Percentiles rank a stretch among this genome's conserved stretches.
Evolutionary conservation across 2,888 invertebrate genomes (phyloP).

Genomic region (Drosophila aldrichi): DNA sequence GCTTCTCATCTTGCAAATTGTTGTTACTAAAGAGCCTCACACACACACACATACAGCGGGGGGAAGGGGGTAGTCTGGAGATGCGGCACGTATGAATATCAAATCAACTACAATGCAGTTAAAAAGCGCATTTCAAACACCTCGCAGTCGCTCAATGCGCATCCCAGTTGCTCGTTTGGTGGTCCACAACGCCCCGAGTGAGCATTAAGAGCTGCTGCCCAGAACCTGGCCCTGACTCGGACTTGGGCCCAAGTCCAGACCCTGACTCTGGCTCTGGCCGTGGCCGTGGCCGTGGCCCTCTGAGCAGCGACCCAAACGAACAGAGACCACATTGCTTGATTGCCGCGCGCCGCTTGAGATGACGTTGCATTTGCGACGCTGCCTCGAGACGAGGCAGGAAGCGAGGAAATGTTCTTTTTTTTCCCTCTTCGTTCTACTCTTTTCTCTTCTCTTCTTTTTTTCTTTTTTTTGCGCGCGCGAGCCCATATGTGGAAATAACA

Average conservation of each 20-base stretch:
- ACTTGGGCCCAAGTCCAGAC: constrained; percentile 12
- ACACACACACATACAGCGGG: constrained; percentile 16
- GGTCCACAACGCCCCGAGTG: constrained; percentile 70
- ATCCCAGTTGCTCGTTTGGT: constrained; percentile 67
- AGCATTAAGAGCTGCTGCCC: constrained; percentile 64
- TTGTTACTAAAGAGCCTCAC: constrained; percentile 30
- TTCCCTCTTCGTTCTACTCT: constrained; percentile 24
- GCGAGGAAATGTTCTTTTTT: constrained; percentile 60
- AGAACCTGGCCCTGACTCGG: constrained; percentile 19
- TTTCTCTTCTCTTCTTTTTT: constrained; percentile 14
- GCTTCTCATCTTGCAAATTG: constrained; percentile 23
- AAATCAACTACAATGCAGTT: constrained; percentile 79
- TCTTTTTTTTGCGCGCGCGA: constrained; percentile 46
- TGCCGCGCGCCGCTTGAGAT: constrained; percentile 70
- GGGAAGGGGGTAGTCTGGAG: neutral
- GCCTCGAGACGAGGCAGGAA: constrained; percentile 62
- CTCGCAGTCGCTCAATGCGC: constrained; percentile 45
- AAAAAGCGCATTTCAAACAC: constrained; percentile 77
- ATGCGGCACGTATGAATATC: constrained; percentile 68
- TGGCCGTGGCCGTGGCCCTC: constrained; percentile 9
- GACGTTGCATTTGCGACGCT: constrained; percentile 75
- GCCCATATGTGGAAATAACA: constrained; percentile 75
- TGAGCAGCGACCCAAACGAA: constrained; percentile 23
- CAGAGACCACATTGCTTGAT: constrained; percentile 67
- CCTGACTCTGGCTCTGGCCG: constrained; percentile 13